Base-by-base conservation (phyloP, 2,888 invertebrate genomes). In the Agapetus fuscipes region DNA sequence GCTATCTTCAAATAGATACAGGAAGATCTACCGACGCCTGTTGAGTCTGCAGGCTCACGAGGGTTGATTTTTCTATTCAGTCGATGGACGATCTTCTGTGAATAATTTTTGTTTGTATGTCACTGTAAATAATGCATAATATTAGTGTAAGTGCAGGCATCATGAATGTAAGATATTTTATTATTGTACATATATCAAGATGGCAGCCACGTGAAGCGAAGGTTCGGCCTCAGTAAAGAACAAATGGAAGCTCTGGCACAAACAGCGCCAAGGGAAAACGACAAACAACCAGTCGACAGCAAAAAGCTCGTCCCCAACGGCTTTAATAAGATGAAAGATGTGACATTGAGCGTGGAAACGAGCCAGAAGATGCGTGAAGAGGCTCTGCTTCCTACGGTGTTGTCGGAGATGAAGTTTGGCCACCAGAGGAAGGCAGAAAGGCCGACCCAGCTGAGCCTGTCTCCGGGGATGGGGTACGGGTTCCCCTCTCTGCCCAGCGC, bases 201-300 rank as follows among this genome's bases (percentile, higher is more conserved):
- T 69, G 70, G 69, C 69, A 68, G 69, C 65, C 67, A 69, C 66
- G 64, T 66, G 68, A 69, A 68, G 64, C 59, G 68, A 63, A 67
- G 70, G 56, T 67, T 68, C 65, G 70, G 69, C 59, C 68, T 70
- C 62, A 69, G 68, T 64, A 64, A 67, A 58, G 70, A 70, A 57
- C 66, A 70, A 58, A 66, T 70, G 65, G 70, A 70, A 60, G 70
- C 66, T 55, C 64, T 70, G 66, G 37, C 34, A n/a, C 31, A 38
- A 34, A 36, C 24, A 29, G 14, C 25, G 11, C 16, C 16, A 29
- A 32, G 12, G 28, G 38, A 25, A 36, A 20, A 20, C 20, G 9
- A 4, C n/a, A 4, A 9, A 9, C 4, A 20, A 20, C 20, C 9
- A 20, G 9, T 6, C 20, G 20, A 26, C 24, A 24, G n/a, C 42